Percentiles rank a stretch among this genome's conserved stretches.
phyloP scores from a whole-genome alignment of 2,113 vertebrate genomes.

The Peromyscus californicus region DNA sequence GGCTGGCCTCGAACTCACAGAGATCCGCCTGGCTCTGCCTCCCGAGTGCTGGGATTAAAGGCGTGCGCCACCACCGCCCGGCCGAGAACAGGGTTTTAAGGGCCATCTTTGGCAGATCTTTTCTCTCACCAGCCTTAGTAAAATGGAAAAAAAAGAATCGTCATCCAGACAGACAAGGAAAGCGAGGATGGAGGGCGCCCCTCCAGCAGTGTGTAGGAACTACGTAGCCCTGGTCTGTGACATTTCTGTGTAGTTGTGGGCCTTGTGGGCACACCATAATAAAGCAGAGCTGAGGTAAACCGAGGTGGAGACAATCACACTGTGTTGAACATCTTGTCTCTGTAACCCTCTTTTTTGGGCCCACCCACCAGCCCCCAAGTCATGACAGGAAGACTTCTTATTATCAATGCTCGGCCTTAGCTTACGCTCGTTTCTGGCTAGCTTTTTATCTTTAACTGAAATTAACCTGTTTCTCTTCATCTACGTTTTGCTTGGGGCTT shows the following conservation, averaged over 20 bases:
- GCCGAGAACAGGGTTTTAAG: not conserved
- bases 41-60: too few relatives aligned
- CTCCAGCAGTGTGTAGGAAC: accelerated
- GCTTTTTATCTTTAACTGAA: not conserved
- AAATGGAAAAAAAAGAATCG: not conserved
- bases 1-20: too few relatives aligned
- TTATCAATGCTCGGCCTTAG: not conserved
- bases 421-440: not conserved
- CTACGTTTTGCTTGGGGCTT: not conserved
- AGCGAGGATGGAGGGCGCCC: not conserved
- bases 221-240: not conserved
- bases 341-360: not conserved
- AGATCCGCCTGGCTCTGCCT: too few relatives aligned
- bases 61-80: too few relatives aligned
- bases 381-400: not conserved
- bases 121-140: not conserved
- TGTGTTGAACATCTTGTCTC: not conserved
- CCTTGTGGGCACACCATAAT: too few relatives aligned
- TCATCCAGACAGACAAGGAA: not conserved
- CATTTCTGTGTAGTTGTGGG: not conserved
- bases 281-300: too few relatives aligned
- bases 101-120: not conserved
- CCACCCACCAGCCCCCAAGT: not conserved
- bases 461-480: not conserved
- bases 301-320: accelerated